phyloP scores from a whole-genome alignment of 1,140 invertebrate species.

The Euura saliciscinereae region DNA sequence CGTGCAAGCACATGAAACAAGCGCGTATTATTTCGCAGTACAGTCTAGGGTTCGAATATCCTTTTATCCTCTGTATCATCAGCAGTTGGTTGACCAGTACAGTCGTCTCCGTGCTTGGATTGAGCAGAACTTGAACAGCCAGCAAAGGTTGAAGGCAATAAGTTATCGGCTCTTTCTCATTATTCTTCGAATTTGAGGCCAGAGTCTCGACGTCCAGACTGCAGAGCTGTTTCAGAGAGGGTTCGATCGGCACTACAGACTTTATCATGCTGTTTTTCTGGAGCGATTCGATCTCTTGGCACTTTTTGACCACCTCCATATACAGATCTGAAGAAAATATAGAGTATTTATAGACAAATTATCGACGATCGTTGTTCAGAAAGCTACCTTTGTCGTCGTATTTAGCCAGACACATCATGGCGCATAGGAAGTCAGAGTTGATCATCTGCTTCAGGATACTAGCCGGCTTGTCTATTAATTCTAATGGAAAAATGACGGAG shows the following conservation, averaged over 20 bases:
- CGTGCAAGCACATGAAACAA: slow-evolving; percentile 86
- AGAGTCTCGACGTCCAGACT: slow-evolving; percentile 69
- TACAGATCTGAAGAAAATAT: slow-evolving; percentile 63
- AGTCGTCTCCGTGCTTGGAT: slow-evolving; percentile 78
- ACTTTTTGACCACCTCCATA: slow-evolving; percentile 73
- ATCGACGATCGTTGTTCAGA: slow-evolving; percentile 14
- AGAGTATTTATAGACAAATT: too few species aligned
- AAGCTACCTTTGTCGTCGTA: slow-evolving; percentile 72
- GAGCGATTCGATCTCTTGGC: slow-evolving; percentile 71
- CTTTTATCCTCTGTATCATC: slow-evolving; percentile 84
- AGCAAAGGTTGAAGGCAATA: slow-evolving; percentile 77
- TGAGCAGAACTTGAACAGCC: slow-evolving; percentile 74
- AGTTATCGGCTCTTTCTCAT: slow-evolving; percentile 70
- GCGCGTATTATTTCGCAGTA: slow-evolving; percentile 90
- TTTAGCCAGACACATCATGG: slow-evolving; percentile 83
- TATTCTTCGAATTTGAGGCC: slow-evolving; percentile 57
- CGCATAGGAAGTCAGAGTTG: slow-evolving; percentile 76
- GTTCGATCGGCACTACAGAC: slow-evolving; percentile 63
- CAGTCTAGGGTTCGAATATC: slow-evolving; percentile 70
- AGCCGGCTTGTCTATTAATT: slow-evolving; percentile 74
- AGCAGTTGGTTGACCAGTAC: slow-evolving; percentile 80
- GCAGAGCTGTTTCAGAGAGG: slow-evolving; percentile 66
- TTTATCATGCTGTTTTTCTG: slow-evolving; percentile 66
- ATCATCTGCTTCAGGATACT: slow-evolving; percentile 73
- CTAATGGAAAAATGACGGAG: slow-evolving; percentile 58